Percentiles rank a stretch among this genome's conserved stretches.
Evolutionary conservation across 2,113 vertebrate species (phyloP).

Genomic region (Paradoxurus hermaphroditus): DNA sequence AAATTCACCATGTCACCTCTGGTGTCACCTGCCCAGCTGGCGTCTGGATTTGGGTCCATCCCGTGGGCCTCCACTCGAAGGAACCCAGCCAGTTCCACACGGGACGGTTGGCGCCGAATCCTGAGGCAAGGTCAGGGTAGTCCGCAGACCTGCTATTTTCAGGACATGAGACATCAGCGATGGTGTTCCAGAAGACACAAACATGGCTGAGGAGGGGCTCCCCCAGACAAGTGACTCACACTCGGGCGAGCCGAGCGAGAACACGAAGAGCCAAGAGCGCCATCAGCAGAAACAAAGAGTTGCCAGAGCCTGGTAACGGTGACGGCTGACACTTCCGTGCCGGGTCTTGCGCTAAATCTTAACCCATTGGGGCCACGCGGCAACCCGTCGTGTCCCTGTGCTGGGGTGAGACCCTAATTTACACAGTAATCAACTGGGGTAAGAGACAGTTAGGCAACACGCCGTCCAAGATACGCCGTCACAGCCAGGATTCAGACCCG

Average conservation of each 20-base stretch:
- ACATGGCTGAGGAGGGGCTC: neutral
- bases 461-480: neutral
- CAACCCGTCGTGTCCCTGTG: neutral
- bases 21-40: neutral
- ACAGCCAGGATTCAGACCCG: neutral
- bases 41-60: no score
- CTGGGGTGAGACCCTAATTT: neutral
- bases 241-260: neutral
- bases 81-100: neutral
- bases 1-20: neutral
- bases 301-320: rapidly evolving
- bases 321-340: neutral
- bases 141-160: neutral
- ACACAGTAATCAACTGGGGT: neutral
- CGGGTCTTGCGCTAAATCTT: neutral
- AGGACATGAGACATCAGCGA: neutral
- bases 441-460: neutral
- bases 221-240: neutral
- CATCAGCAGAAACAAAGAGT: neutral
- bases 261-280: neutral
- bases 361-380: neutral
- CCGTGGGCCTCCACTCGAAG: neutral
- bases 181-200: neutral
- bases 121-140: neutral
- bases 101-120: neutral